phyloP scores from a whole-genome alignment of 2,888 invertebrate species.

The Brenthis ino region DNA sequence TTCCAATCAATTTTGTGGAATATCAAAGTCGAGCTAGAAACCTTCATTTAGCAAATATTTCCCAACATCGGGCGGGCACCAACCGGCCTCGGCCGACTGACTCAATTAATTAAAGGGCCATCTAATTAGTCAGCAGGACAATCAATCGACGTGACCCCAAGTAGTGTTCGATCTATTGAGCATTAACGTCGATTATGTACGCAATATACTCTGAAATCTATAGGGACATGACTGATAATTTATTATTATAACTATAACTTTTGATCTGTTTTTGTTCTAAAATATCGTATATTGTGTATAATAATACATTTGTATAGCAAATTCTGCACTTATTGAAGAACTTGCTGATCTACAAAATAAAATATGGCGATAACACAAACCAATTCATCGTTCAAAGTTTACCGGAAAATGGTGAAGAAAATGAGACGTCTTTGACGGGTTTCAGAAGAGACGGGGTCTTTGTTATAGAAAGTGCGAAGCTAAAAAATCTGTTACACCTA shows the following conservation, averaged over 20 bases:
- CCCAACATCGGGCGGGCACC: conserved; percentile 46
- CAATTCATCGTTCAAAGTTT: too few species aligned
- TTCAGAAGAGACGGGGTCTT: too few species aligned
- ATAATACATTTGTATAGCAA: too few species aligned
- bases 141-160: conserved; percentile 43
- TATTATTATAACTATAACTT: too few species aligned
- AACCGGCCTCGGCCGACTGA: conserved; percentile 44
- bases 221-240: not conserved
- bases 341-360: too few species aligned
- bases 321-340: too few species aligned
- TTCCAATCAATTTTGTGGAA: conserved; percentile 4
- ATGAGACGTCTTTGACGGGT: too few species aligned
- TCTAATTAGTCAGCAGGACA: conserved; percentile 54
- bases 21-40: conserved; percentile 13
- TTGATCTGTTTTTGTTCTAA: too few species aligned
- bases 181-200: conserved; percentile 34
- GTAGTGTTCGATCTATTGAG: conserved; percentile 33
- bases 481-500: not conserved
- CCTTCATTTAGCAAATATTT: conserved; percentile 57
- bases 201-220: conserved; percentile 25
- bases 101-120: conserved; percentile 56
- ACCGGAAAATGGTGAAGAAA: too few species aligned
- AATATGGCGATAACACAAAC: too few species aligned
- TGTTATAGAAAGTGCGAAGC: too few species aligned
- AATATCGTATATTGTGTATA: too few species aligned